These are phyloP conservation scores for Pseudotriccus pelzelni DNA, from an alignment of 2,797 vertebrate species.

Conservation along the genomic window DNA sequence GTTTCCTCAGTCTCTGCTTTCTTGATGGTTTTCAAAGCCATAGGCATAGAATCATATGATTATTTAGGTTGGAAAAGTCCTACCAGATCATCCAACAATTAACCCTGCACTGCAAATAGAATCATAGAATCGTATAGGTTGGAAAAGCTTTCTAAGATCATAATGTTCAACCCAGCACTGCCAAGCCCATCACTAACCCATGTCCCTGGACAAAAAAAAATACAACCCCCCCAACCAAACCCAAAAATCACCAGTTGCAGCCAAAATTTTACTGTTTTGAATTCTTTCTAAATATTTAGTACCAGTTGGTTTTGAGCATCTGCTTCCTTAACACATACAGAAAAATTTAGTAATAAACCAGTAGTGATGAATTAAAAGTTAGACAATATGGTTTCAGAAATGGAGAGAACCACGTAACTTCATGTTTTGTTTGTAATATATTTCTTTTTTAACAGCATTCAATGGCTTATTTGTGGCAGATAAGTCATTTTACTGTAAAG, in stretches of 20 bases:
- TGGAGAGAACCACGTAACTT: not conserved
- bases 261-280: not conserved
- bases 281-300: not conserved
- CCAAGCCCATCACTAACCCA: not conserved
- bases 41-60: accelerated
- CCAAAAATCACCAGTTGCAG: not conserved
- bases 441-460: not conserved
- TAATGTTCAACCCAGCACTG: not conserved
- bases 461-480: not conserved
- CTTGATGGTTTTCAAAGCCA: not conserved
- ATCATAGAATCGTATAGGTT: not conserved
- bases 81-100: not conserved
- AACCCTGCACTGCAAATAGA: not conserved
- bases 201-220: not conserved
- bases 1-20: not conserved
- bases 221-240: accelerated
- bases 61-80: not conserved
- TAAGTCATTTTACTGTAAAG: not conserved
- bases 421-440: not conserved
- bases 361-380: not conserved
- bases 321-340: not conserved
- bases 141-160: not conserved
- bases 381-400: not conserved
- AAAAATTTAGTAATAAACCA: not conserved
- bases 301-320: not conserved